Evolutionary conservation across 1,140 invertebrate genomes (phyloP).

Genomic region (fruit fly (Drosophila melanogaster)): DNA sequence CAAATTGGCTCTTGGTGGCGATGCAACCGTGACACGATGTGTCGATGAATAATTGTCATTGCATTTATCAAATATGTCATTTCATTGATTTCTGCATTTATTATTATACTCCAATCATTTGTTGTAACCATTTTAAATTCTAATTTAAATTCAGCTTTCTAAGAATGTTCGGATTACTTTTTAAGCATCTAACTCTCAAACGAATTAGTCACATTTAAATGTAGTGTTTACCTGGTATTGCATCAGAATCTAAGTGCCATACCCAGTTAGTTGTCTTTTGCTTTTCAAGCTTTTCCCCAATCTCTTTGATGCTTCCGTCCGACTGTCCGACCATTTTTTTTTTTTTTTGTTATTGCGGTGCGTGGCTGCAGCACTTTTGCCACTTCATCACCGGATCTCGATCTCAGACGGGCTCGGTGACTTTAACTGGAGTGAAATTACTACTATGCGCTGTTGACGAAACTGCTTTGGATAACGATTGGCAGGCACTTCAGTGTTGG

Average conservation of each 20-base stretch:
- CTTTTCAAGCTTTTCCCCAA: constrained; percentile 25
- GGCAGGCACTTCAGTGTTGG: constrained; percentile 46
- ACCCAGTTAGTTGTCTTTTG: constrained; percentile 10
- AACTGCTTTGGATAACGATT: constrained; percentile 53
- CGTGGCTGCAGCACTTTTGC: constrained; percentile 66
- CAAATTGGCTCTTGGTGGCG: constrained; percentile 43
- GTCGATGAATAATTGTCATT: too few species aligned
- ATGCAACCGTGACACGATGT: constrained; percentile 31
- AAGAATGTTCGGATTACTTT: too few species aligned
- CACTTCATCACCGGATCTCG: constrained; percentile 58
- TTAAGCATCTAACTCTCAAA: not conserved
- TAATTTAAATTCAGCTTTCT: too few species aligned
- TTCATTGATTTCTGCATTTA: too few species aligned
- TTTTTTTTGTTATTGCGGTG: constrained; percentile 17
- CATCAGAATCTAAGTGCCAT: constrained; percentile 1
- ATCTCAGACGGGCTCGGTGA: constrained; percentile 10
- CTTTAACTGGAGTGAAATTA: constrained; percentile 67
- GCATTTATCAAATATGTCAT: too few species aligned
- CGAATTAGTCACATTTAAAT: not conserved
- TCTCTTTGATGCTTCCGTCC: constrained; percentile 30
- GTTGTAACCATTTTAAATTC: too few species aligned
- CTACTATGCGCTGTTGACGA: constrained; percentile 58
- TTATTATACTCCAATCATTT: too few species aligned
- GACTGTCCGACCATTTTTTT: not conserved
- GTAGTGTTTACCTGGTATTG: not conserved